Evolutionary conservation across 2,797 vertebrate genomes (phyloP).

Genomic region (Micromesistius poutassou): DNA sequence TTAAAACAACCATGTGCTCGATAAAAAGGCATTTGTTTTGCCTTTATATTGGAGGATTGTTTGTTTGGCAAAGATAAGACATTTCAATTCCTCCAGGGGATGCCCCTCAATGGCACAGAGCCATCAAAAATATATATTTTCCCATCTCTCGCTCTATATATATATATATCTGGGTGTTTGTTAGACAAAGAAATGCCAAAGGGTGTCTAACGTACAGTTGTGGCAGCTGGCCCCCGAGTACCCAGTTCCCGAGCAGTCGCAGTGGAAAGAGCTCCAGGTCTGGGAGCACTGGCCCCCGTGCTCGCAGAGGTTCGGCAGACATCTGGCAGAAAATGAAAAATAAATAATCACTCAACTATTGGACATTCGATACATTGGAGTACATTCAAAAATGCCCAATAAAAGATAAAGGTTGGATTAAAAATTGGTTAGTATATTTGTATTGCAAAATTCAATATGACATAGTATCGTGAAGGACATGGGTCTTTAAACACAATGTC

Average conservation of each 20-base stretch:
- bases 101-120: background rate
- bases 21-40: background rate
- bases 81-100: background rate
- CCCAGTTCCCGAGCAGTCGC: slow-evolving; percentile 85
- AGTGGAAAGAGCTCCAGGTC: slow-evolving; percentile 89
- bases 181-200: background rate
- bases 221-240: slow-evolving; percentile 91
- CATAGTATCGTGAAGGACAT: background rate
- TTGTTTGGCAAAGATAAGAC: background rate
- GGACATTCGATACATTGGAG: background rate
- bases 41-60: background rate
- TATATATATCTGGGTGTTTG: background rate
- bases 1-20: background rate
- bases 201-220: slow-evolving; percentile 80
- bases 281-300: slow-evolving; percentile 89
- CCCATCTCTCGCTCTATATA: background rate
- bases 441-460: background rate
- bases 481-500: background rate
- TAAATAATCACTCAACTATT: background rate
- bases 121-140: background rate
- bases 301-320: slow-evolving; percentile 93
- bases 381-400: background rate
- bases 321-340: slow-evolving; percentile 65
- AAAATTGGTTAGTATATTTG: background rate
- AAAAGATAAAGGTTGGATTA: background rate